Conservation (phyloP, 2,113 vertebrate species). For the Otolemur garnettii region DNA sequence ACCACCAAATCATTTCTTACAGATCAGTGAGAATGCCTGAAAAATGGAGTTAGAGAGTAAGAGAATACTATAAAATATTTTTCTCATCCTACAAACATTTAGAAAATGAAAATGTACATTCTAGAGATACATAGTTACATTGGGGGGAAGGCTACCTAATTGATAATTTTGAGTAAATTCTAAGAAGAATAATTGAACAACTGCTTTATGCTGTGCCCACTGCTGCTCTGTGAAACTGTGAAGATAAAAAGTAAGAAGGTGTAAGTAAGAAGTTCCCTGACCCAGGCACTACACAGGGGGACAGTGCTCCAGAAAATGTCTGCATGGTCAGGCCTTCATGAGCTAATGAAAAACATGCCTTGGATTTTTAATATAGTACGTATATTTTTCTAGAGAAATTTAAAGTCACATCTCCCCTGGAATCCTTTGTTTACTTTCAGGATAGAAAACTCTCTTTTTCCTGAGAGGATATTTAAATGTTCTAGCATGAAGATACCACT, state of each 20-base stretch:
- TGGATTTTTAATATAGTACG: not conserved
- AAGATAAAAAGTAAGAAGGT: too few species aligned
- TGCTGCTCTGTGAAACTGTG: too few species aligned
- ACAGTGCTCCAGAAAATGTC: not conserved
- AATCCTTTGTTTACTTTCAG: not conserved
- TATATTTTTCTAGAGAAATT: not conserved
- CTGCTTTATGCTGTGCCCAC: too few species aligned
- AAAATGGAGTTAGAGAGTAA: not conserved
- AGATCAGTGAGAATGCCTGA: not conserved
- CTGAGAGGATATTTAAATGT: not conserved
- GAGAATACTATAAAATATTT: not conserved
- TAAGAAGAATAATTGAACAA: too few species aligned
- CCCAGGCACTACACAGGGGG: too few species aligned
- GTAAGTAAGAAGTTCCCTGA: too few species aligned
- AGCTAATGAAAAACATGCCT: not conserved
- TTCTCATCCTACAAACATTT: not conserved
- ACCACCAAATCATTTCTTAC: not conserved
- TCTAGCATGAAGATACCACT: not conserved
- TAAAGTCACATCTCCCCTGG: not conserved
- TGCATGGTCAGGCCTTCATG: not conserved
- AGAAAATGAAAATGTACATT: not conserved
- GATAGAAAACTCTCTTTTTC: not conserved
- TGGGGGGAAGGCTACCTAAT: not conserved
- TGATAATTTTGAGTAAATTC: too few species aligned
- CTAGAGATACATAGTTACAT: not conserved